Evolutionary conservation across 2,797 vertebrate genomes (phyloP), one percentile per base, ranked within the genome.

Genomic region (Xenopus petersii): DNA sequence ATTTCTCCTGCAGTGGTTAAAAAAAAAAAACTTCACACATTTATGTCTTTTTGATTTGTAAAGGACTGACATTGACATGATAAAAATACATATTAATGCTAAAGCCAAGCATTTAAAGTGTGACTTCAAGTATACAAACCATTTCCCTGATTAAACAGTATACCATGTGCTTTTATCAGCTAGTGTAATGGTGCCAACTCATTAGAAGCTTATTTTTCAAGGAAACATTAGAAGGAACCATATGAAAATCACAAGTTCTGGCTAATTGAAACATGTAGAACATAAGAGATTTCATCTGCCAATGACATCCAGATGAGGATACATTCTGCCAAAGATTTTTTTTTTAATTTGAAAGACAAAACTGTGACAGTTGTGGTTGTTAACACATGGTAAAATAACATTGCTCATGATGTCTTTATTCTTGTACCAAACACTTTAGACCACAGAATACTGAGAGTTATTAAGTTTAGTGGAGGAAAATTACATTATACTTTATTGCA

Each of bases 251-350:
- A 51, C 11, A 56, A 61, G 3, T 54, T 71, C 3, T 0, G 59
- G 8, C 54, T 64, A 11, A 26, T 74, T 74, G 67, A 11, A 79
- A 82, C 80, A 75, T 16, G 15, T 0, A 76, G 47, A 46, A 60
- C 7, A 51, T 0, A 47, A 33, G 10, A 69, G 15, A 49, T 82
- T 59, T 82, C 30, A 76, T n/a, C n/a, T 75, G 47, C 72, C 79
- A 82, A 76, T 76, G 80, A 26, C 51, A 80, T 46, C 60, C 81
- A 85, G 80, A 86, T 80, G 75, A 86, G 49, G 71, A 70, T 48
- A 73, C 5, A 0, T 42, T 69, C 65, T 72, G 47, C 8, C 60
- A 84, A 58, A 54, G 77, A 80, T 8, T 42, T 42, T 1, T 55
- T 21, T 17, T 67, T 75, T 21, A 71, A 1, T 63, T 77, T 26